phyloP scores from a whole-genome alignment of 2,797 vertebrate species.

The Alfaro cultratus region DNA sequence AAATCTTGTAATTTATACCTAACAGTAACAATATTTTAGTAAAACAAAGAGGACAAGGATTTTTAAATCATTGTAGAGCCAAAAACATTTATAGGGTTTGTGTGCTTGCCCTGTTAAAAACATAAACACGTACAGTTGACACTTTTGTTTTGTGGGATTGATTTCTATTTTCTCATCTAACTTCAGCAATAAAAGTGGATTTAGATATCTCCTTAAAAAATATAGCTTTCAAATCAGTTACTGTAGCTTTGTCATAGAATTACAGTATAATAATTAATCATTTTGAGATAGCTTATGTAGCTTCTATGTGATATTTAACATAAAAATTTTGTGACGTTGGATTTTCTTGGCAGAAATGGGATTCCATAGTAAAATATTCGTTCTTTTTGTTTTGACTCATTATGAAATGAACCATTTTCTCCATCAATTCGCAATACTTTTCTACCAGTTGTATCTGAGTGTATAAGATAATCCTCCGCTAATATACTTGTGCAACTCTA shows the following conservation, averaged over 20 bases:
- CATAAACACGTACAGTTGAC: background rate
- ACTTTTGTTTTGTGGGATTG: background rate
- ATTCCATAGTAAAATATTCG: background rate
- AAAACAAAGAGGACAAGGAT: background rate
- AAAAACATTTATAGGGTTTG: background rate
- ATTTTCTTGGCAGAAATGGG: conserved; percentile 3
- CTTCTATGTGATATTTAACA: background rate
- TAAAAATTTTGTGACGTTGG: background rate
- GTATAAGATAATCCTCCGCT: background rate
- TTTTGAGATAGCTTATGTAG: background rate
- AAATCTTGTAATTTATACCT: background rate
- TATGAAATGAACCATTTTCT: background rate
- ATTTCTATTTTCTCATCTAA: background rate
- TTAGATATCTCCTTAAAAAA: background rate
- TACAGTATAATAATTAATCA: background rate
- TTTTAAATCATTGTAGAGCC: background rate
- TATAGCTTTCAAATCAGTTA: background rate
- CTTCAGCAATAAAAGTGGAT: background rate
- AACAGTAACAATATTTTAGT: background rate
- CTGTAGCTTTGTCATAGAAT: background rate
- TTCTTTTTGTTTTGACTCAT: background rate
- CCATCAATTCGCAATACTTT: too few relatives aligned
- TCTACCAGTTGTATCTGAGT: background rate
- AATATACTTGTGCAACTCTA: background rate
- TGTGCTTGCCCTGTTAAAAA: background rate